A percentile compares a stretch with the other conserved stretches of the same genome.
Conservation (phyloP, 2,113 vertebrate genomes). For the Erythrocercus mccallii region DNA sequence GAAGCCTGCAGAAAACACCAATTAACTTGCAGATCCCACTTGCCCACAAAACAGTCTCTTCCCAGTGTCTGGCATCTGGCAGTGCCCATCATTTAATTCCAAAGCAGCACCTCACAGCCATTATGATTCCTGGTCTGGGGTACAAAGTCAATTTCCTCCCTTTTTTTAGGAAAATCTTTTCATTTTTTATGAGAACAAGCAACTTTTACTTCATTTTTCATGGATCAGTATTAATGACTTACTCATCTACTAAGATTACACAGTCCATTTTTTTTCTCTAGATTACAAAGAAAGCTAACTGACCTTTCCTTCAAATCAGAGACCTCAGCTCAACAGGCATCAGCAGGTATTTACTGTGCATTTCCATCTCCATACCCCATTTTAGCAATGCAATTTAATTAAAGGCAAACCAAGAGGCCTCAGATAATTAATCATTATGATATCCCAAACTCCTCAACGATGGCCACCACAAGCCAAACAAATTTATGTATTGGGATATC, state of each 20-base stretch:
- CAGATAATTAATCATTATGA: background rate
- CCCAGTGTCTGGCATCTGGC: conserved; percentile 70
- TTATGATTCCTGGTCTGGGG: conserved; percentile 1
- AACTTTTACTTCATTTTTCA: conserved; percentile 48
- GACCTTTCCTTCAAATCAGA: background rate
- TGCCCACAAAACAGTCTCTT: conserved; percentile 73
- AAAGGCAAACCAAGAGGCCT: background rate
- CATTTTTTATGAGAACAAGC: conserved; percentile 18
- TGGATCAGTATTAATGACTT: conserved; percentile 7
- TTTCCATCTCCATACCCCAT: background rate
- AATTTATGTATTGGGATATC: background rate
- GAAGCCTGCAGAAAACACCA: conserved; percentile 79
- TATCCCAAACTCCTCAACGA: background rate
- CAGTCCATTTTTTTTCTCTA: background rate
- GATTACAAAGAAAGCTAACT: background rate
- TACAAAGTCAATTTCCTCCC: conserved; percentile 45
- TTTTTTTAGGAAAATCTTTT: conserved; percentile 36
- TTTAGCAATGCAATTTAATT: background rate
- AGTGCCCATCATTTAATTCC: conserved; percentile 70
- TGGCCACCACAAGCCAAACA: background rate
- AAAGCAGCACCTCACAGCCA: conserved; percentile 62
- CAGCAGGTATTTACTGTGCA: background rate
- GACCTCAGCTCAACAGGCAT: background rate
- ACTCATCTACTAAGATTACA: background rate
- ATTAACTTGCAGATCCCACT: conserved; percentile 81